Evolutionary conservation across 2,888 invertebrate genomes (phyloP).

Genomic region (Mesodorylaimus sp.): DNA sequence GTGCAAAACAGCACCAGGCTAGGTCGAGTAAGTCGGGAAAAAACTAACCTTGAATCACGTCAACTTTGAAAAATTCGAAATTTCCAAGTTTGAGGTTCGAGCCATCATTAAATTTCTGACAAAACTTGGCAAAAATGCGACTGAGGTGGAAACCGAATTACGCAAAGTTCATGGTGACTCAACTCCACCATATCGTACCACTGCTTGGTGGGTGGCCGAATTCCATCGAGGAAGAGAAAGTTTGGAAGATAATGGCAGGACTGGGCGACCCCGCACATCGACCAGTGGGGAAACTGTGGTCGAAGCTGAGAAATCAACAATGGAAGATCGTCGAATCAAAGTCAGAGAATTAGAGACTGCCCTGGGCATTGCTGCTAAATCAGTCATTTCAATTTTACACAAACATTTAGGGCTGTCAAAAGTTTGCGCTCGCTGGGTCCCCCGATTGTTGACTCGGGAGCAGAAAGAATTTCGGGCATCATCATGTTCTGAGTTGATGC

Average conservation of each 20-base stretch:
- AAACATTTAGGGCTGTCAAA: slow-evolving; percentile 2
- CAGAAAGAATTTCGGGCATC: slow-evolving; percentile 11
- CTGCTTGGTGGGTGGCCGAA: not conserved
- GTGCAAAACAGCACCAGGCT: not conserved
- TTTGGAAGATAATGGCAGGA: not conserved
- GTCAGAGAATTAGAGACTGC: not conserved
- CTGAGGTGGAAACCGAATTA: not conserved
- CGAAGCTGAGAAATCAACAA: not conserved
- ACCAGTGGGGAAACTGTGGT: not conserved
- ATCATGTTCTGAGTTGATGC: not conserved
- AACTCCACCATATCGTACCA: not conserved
- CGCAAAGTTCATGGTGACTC: slow-evolving; percentile 2
- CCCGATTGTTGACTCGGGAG: slow-evolving; percentile 24
- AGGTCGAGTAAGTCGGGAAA: not conserved
- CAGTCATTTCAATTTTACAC: slow-evolving; percentile 2
- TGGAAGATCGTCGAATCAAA: not conserved
- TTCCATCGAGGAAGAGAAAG: not conserved
- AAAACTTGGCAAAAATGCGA: not conserved
- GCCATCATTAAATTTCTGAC: slow-evolving; percentile 2
- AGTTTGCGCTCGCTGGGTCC: slow-evolving; percentile 23
- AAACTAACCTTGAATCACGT: not conserved
- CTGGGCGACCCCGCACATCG: not conserved
- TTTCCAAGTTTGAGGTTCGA: not conserved
- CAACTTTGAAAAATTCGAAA: not conserved
- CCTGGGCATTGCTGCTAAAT: not conserved